A percentile compares a stretch with the other conserved stretches of the same genome.
Evolutionary conservation across 2,113 vertebrate genomes (phyloP).

Genomic region (Sula dactylatra): DNA sequence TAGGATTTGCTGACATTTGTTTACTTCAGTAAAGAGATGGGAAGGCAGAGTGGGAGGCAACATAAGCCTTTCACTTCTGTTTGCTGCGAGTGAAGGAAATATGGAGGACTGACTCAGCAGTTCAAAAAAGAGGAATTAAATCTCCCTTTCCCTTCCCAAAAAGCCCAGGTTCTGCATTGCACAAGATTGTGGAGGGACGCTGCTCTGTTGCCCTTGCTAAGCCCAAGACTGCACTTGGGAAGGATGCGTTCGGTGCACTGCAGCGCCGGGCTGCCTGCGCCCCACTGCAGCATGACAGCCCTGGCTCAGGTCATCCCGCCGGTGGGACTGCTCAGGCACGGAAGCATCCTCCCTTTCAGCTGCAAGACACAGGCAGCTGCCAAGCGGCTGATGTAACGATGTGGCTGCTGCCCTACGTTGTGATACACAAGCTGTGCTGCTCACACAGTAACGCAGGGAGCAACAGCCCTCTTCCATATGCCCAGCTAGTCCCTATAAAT

Average conservation of each 20-base stretch:
- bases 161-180: not conserved
- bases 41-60: not conserved
- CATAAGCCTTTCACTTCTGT: not conserved
- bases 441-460: accelerated
- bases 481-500: not conserved
- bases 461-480: not conserved
- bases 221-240: accelerated
- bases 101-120: not conserved
- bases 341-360: not conserved
- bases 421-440: not conserved
- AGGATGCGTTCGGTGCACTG: not conserved
- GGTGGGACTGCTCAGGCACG: not conserved
- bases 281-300: not conserved
- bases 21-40: not conserved
- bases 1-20: constrained; percentile 49
- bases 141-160: not conserved
- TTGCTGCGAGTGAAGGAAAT: not conserved
- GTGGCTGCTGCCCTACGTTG: not conserved
- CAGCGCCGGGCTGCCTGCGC: accelerated
- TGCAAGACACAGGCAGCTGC: not conserved
- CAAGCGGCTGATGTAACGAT: accelerated
- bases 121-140: not conserved
- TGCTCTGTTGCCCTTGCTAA: not conserved
- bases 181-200: not conserved
- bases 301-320: not conserved